phyloP scores from a whole-genome alignment of 2,797 vertebrate species.

The Scarus forsteni region DNA sequence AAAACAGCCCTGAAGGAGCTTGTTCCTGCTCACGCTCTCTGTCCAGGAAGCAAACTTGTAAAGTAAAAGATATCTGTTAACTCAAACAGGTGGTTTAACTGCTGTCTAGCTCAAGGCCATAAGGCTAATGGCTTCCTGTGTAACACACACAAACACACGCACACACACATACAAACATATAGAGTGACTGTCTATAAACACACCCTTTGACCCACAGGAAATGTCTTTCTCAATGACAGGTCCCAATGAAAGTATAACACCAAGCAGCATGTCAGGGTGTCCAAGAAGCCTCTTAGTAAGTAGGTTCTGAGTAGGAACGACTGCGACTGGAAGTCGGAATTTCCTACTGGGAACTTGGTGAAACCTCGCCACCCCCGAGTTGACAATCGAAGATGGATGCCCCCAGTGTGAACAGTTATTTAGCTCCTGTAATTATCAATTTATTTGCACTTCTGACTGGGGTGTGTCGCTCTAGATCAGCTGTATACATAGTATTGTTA shows the following conservation, averaged over 20 bases:
- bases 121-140: conserved; percentile 66
- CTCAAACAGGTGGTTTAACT: conserved; percentile 72
- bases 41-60: conserved; percentile 62
- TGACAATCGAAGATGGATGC: no score
- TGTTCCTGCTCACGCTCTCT: conserved; percentile 26
- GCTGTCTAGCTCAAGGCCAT: conserved; percentile 63
- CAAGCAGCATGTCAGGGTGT: conserved; percentile 19
- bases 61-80: conserved; percentile 76
- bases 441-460: no score
- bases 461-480: no score
- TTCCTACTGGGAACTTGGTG: no score
- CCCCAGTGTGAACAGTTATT: no score
- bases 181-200: conserved; percentile 22
- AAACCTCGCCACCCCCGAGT: no score
- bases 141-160: conserved; percentile 35
- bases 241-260: not conserved
- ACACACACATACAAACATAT: not conserved
- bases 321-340: no score
- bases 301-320: no score
- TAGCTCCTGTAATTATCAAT: no score
- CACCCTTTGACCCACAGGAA: conserved; percentile 47
- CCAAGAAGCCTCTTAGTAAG: no score
- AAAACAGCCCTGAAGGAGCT: conserved; percentile 20
- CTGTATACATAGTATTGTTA: no score
- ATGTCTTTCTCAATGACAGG: conserved; percentile 54